Conservation (phyloP, 1,140 invertebrate species). For the Caenorhabditis elegans region WBcel235 BX284603.4:8846501-8847000, state of each 20-base stretch:
- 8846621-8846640: conserved; percentile 10
- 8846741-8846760: not conserved
- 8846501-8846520: not conserved
- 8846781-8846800: not conserved
- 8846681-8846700: not conserved
- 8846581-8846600: not conserved
- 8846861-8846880: not conserved
- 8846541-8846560: not conserved
- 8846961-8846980: not conserved
- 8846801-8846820: not conserved
- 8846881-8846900: not conserved
- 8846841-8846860: not conserved
- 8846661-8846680: not conserved
- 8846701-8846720: not conserved
- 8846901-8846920: not conserved
- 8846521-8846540: not conserved
- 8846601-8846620: not conserved
- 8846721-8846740: conserved; percentile 16
- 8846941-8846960: not conserved
- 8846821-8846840: not conserved
- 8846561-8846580: not conserved
- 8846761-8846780: not conserved
- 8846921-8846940: not conserved
- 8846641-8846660: not conserved
- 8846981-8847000: not conserved